Percentiles rank a stretch among this genome's conserved stretches.
These are phyloP conservation scores for Pegoplata infirma DNA, from an alignment of 2,888 invertebrate species.

Conservation along the genomic window DNA sequence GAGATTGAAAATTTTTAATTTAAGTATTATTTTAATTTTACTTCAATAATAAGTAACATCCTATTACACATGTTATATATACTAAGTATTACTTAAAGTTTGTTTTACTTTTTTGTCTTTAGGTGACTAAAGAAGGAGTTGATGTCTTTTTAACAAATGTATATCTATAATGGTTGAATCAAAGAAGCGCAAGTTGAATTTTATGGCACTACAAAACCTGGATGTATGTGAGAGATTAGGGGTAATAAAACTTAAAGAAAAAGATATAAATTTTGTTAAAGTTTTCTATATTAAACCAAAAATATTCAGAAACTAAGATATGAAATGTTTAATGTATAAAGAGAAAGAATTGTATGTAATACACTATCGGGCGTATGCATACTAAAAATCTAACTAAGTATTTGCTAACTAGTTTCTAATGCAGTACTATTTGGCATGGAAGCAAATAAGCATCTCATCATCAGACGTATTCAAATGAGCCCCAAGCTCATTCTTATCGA, in stretches of 20 bases:
- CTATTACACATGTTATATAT: constrained; percentile 15
- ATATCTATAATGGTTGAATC: background rate
- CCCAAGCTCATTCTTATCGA: too few relatives aligned
- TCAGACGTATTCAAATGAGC: too few relatives aligned
- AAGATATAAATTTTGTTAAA: constrained; percentile 1
- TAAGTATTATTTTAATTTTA: too few relatives aligned
- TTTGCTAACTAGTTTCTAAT: too few relatives aligned
- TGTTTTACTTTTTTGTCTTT: background rate
- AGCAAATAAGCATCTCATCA: too few relatives aligned
- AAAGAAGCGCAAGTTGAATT: constrained; percentile 13
- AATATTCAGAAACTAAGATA: background rate
- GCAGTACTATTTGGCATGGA: too few relatives aligned
- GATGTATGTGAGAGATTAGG: background rate
- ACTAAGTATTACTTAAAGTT: background rate
- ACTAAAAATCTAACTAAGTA: too few relatives aligned
- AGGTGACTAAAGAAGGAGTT: constrained; percentile 1
- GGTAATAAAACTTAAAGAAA: background rate
- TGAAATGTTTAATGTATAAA: too few relatives aligned
- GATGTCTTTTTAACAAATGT: constrained; percentile 4
- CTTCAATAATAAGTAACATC: background rate
- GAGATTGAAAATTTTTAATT: too few relatives aligned
- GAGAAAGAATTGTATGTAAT: too few relatives aligned
- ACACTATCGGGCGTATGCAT: too few relatives aligned
- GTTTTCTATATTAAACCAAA: constrained; percentile 1
- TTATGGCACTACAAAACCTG: background rate